Percentiles rank a stretch among this genome's conserved stretches.
These are phyloP conservation scores for Sussaba pulchella DNA, from an alignment of 2,888 invertebrate species.

Conservation along the genomic window DNA sequence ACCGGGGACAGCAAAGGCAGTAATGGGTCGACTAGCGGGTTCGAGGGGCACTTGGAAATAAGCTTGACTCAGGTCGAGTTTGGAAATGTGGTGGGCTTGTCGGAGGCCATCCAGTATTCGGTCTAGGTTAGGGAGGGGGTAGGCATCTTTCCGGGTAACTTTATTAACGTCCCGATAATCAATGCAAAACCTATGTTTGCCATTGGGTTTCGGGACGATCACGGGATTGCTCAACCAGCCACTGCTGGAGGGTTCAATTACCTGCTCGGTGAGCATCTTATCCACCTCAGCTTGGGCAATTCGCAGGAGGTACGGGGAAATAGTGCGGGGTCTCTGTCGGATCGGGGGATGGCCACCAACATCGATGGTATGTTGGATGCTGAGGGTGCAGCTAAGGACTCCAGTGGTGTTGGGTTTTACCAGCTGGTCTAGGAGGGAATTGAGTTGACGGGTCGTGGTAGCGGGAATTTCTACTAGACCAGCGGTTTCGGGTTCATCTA, in stretches of 20 bases:
- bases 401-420: not conserved
- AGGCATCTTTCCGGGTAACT: constrained; percentile 39
- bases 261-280: not conserved
- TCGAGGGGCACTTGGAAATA: constrained; percentile 2
- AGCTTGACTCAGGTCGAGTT: constrained; percentile 12
- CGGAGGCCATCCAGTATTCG: constrained; percentile 10
- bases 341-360: not conserved
- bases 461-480: not conserved
- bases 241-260: not conserved
- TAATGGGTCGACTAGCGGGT: not conserved
- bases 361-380: not conserved
- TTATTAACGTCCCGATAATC: constrained; percentile 46
- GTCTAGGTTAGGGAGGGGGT: constrained; percentile 42
- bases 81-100: constrained; percentile 6
- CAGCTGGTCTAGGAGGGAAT: not conserved
- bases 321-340: not conserved
- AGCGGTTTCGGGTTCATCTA: not conserved
- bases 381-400: not conserved
- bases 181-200: constrained; percentile 33
- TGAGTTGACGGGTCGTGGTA: too few relatives aligned
- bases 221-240: constrained; percentile 32
- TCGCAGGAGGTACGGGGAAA: constrained; percentile 12
- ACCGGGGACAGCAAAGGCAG: constrained; percentile 71
- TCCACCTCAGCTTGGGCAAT: constrained; percentile 4
- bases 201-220: constrained; percentile 21